Evolutionary conservation across 2,113 vertebrate species (phyloP).

Genomic region (Xiphophorus maculatus): DNA sequence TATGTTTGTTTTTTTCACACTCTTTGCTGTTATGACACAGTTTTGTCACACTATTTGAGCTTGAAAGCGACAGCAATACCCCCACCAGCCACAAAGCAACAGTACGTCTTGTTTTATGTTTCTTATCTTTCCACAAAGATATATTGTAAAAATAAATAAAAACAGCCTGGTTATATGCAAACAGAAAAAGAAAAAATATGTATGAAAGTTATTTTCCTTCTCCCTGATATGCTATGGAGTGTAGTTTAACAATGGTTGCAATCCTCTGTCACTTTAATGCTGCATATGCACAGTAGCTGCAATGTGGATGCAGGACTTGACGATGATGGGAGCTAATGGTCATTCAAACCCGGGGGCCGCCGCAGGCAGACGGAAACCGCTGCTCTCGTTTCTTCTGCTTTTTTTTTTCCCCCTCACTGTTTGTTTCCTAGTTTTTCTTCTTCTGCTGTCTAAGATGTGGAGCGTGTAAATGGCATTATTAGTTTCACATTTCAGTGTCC

Average conservation of each 20-base stretch:
- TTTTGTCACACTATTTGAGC: conserved; percentile 63
- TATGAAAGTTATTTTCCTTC: conserved; percentile 71
- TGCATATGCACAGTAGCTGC: conserved; percentile 80
- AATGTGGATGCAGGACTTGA: conserved; percentile 71
- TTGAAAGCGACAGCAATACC: conserved; percentile 35
- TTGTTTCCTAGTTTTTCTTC: conserved; percentile 14
- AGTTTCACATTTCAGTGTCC: conserved; percentile 76
- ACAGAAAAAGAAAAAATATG: conserved; percentile 53
- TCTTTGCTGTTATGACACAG: conserved; percentile 52
- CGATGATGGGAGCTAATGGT: conserved; percentile 79
- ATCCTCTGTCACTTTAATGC: conserved; percentile 83
- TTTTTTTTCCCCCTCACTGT: conserved; percentile 22
- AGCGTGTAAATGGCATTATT: conserved; percentile 75
- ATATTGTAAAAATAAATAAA: conserved; percentile 26
- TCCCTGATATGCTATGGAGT: conserved; percentile 81
- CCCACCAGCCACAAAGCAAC: conserved; percentile 4
- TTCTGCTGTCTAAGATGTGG: conserved; percentile 64
- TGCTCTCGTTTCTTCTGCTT: conserved; percentile 48
- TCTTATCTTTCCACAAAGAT: conserved; percentile 60
- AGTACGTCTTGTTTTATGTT: conserved; percentile 48
- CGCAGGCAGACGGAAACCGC: conserved; percentile 51
- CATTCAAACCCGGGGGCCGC: not conserved
- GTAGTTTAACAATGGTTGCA: conserved; percentile 77
- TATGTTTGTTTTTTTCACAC: conserved; percentile 48
- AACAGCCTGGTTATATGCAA: conserved; percentile 76